Conservation (phyloP, 2,797 vertebrate species). For the Otolemur crassicaudatus region DNA sequence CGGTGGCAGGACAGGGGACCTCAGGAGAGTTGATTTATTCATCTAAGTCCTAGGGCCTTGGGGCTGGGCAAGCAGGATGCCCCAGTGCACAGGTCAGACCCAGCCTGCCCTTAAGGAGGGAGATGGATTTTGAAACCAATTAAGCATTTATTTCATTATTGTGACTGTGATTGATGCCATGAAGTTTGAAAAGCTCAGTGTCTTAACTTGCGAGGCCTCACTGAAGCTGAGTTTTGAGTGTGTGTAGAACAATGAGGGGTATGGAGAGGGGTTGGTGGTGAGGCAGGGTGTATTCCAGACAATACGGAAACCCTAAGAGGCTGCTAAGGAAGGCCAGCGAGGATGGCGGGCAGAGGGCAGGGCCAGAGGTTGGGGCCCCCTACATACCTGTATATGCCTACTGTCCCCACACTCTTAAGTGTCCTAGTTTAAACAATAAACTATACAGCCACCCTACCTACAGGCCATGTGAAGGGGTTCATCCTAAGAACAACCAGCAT, state of each 20-base stretch:
- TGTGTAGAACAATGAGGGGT: neutral
- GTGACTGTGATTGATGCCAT: neutral
- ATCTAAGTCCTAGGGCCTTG: no score
- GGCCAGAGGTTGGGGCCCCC: neutral
- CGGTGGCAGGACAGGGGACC: neutral
- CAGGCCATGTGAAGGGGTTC: neutral
- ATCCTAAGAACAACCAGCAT: neutral
- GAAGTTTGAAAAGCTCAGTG: neutral
- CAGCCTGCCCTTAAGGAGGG: neutral
- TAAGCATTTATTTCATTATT: neutral
- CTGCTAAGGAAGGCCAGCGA: neutral
- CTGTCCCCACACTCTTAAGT: neutral
- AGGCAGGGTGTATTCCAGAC: neutral
- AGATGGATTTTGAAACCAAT: slow-evolving; percentile 9
- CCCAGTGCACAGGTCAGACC: neutral
- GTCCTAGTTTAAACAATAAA: neutral
- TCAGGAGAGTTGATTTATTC: neutral
- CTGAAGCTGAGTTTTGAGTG: neutral
- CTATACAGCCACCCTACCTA: neutral
- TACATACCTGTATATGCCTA: accelerated
- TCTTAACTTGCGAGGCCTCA: neutral
- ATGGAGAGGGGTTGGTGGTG: neutral
- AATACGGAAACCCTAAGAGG: neutral
- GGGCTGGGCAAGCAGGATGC: neutral
- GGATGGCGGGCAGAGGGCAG: neutral